Evolutionary conservation across 2,797 vertebrate species (phyloP).

Genomic region (Galaxias olidus): DNA sequence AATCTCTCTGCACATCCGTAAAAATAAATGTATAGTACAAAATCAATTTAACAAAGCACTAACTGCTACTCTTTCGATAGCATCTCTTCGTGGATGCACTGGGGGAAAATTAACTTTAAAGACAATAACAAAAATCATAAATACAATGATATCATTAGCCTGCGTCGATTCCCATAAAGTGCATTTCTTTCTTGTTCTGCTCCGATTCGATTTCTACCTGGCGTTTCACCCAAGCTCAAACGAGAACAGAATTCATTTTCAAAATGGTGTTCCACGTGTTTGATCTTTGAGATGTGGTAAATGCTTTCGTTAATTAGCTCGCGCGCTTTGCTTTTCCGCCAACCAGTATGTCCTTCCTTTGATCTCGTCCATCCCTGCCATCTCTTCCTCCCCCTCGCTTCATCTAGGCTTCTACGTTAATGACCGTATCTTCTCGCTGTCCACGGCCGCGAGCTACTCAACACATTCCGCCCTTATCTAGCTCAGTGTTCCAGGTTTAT

Average conservation of each 20-base stretch:
- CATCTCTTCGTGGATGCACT: constrained; percentile 46
- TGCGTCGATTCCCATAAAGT: constrained; percentile 56
- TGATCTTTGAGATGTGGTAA: constrained; percentile 62
- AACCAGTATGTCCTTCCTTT: constrained; percentile 5
- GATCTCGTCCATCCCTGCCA: constrained; percentile 12
- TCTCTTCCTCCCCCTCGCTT: not conserved
- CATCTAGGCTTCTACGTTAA: constrained; percentile 7
- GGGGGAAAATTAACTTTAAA: constrained; percentile 62
- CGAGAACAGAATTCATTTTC: constrained; percentile 58
- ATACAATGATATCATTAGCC: constrained; percentile 63
- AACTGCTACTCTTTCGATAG: constrained; percentile 61
- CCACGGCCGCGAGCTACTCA: constrained; percentile 5
- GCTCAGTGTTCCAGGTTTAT: constrained; percentile 26
- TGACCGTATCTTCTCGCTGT: constrained; percentile 13
- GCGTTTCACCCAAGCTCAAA: constrained; percentile 64
- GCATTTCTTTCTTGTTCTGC: constrained; percentile 52
- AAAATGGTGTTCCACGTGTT: constrained; percentile 52
- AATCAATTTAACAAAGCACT: constrained; percentile 73
- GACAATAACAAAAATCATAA: constrained; percentile 68
- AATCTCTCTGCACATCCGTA: constrained; percentile 41
- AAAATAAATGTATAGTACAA: constrained; percentile 72
- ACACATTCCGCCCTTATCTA: constrained; percentile 30
- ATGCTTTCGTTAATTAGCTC: constrained; percentile 71
- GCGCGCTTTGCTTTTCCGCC: constrained; percentile 36
- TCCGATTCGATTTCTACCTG: constrained; percentile 58